Evolutionary conservation across 2,797 vertebrate species (phyloP).

Genomic region (Eulemur mongoz): DNA sequence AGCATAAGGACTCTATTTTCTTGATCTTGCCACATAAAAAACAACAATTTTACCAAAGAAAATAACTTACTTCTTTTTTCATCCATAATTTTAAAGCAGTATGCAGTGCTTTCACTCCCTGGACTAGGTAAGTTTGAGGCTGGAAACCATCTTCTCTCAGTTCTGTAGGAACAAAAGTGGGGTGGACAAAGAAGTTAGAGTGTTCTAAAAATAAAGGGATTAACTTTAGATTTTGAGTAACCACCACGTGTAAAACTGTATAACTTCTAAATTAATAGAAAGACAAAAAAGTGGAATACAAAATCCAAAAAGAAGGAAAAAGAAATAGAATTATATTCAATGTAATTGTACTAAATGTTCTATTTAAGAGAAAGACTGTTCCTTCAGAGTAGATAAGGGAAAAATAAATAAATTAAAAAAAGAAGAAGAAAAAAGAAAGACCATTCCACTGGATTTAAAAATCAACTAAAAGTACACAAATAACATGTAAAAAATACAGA

Average conservation of each 20-base stretch:
- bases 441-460: background rate
- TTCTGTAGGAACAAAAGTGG: conserved; percentile 84
- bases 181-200: background rate
- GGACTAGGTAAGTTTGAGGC: conserved; percentile 93
- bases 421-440: background rate
- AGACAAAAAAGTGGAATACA: background rate
- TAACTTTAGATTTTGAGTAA: background rate
- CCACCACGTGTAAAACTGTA: background rate
- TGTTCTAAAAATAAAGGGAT: background rate
- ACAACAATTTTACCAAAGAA: conserved; percentile 37
- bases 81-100: conserved; percentile 96
- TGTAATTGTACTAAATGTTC: background rate
- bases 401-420: background rate
- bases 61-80: conserved; percentile 93
- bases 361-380: background rate
- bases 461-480: background rate
- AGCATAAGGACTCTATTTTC: background rate
- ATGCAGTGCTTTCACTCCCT: conserved; percentile 98
- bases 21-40: background rate
- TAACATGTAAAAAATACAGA: background rate
- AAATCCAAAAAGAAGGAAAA: conserved; percentile 29
- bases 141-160: conserved; percentile 95
- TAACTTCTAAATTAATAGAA: background rate
- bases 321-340: background rate
- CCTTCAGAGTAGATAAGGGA: background rate